Conservation (phyloP, 2,888 invertebrate species). For the Chrysotoxum bicinctum region DNA sequence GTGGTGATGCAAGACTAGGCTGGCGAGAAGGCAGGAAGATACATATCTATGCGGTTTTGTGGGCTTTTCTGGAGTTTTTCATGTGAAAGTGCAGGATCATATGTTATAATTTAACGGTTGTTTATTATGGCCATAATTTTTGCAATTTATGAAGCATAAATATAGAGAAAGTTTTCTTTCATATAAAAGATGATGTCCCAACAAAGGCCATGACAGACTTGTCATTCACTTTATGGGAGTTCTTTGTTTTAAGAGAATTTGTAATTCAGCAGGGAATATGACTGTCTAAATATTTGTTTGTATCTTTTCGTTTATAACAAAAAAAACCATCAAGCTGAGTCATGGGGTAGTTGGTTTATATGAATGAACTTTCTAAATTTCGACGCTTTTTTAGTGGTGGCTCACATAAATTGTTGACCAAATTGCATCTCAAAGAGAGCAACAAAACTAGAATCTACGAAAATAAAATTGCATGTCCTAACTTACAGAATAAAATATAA, state of each 20-base stretch:
- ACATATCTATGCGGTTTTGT: slow-evolving; percentile 23
- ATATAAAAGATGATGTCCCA: background rate
- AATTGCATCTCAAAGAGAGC: no score
- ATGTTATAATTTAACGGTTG: slow-evolving; percentile 62
- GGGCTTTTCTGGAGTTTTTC: slow-evolving; percentile 22
- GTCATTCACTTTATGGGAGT: background rate
- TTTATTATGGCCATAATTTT: slow-evolving; percentile 55
- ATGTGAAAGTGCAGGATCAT: slow-evolving; percentile 61
- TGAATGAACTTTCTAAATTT: no score
- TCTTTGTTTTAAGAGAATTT: background rate
- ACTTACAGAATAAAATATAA: no score
- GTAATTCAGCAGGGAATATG: background rate
- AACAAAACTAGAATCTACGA: no score
- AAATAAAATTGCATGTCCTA: no score
- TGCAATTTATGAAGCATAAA: slow-evolving; percentile 57
- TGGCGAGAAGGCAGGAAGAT: background rate
- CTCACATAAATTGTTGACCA: no score
- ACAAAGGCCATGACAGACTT: background rate
- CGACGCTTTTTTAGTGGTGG: no score
- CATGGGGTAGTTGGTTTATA: no score
- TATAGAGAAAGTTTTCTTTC: background rate
- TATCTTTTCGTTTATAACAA: no score
- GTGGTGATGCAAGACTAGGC: background rate
- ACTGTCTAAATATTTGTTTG: background rate
- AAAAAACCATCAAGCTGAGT: no score